phyloP scores from a whole-genome alignment of 2,888 invertebrate genomes.

The Psylliodes chrysocephalus region DNA sequence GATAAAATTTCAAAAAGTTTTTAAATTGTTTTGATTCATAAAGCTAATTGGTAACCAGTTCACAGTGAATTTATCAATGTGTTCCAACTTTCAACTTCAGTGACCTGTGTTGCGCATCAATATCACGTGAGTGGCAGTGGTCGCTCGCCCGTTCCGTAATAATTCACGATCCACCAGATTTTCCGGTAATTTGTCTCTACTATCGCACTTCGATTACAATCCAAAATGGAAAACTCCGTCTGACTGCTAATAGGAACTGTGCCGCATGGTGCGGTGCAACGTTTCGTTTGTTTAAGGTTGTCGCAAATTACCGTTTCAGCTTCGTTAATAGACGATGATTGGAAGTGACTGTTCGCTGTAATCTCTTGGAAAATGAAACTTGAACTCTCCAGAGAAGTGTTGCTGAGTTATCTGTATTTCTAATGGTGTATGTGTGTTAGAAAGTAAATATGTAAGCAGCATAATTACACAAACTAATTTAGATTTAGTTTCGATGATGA shows the following conservation, averaged over 20 bases:
- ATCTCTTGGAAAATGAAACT: neutral
- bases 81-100: conserved; percentile 8
- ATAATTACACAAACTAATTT: no score
- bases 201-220: conserved; percentile 49
- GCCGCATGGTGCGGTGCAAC: neutral
- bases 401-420: no score
- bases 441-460: no score
- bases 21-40: no score
- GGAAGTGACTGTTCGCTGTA: conserved; percentile 14
- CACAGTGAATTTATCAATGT: neutral
- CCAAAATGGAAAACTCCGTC: conserved; percentile 52
- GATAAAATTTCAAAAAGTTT: no score
- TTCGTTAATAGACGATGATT: conserved; percentile 27
- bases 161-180: conserved; percentile 53
- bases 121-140: conserved; percentile 42
- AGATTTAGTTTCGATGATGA: no score
- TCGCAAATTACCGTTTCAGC: conserved; percentile 39
- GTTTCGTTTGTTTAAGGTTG: conserved; percentile 39
- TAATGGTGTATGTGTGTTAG: no score
- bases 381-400: neutral
- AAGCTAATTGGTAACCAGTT: neutral
- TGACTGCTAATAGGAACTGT: conserved; percentile 45
- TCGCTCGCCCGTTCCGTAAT: conserved; percentile 50
- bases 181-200: conserved; percentile 55
- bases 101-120: conserved; percentile 35